These are phyloP conservation scores for Emys orbicularis DNA, from an alignment of 2,797 vertebrate species.

Conservation along the genomic window DNA sequence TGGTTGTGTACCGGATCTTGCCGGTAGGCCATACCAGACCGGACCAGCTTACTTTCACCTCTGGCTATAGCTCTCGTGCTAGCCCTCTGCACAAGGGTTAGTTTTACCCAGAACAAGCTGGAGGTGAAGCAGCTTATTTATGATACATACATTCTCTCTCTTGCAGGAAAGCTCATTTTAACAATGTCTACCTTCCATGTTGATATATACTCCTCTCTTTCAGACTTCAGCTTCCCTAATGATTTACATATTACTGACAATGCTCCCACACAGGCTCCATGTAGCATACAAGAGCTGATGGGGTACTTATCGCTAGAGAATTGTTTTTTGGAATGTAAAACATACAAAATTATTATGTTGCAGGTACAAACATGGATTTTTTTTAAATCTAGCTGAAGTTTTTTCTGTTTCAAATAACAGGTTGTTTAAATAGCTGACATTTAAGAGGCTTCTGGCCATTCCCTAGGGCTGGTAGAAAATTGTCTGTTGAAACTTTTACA, in stretches of 20 bases:
- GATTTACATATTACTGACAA: fast-evolving
- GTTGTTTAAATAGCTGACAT: neutral
- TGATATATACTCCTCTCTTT: fast-evolving
- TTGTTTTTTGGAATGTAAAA: neutral
- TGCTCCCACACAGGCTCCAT: neutral
- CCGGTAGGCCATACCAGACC: too few species aligned
- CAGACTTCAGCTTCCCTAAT: neutral
- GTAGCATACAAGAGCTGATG: neutral
- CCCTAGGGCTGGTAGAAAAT: neutral
- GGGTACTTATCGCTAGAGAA: neutral
- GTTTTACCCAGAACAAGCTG: neutral
- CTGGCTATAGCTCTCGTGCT: fast-evolving
- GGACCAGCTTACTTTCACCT: too few species aligned
- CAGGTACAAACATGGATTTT: neutral
- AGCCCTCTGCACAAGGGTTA: neutral
- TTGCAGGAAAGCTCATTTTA: neutral
- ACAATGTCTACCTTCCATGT: fast-evolving
- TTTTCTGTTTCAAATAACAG: neutral
- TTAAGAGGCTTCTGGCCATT: neutral
- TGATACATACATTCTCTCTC: fast-evolving
- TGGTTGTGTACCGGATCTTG: too few species aligned
- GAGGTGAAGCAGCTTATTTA: neutral
- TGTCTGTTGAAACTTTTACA: too few species aligned
- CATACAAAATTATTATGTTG: neutral
- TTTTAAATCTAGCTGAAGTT: neutral